Conservation (phyloP, 2,113 vertebrate genomes). For the Carassius auratus region DNA sequence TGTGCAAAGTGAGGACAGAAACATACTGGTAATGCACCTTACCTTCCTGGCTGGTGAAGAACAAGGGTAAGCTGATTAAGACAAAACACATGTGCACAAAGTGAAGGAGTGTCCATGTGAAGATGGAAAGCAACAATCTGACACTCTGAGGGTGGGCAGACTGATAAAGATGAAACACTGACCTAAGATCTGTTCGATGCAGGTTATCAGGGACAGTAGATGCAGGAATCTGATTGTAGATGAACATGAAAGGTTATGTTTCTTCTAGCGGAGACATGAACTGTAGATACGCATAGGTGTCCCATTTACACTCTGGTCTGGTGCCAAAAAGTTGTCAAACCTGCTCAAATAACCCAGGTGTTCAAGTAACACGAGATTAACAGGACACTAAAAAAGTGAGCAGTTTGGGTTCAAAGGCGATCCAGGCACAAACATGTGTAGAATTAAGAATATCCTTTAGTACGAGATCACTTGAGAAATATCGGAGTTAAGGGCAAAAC, state of each 20-base stretch:
- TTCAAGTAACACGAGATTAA: conserved; percentile 1
- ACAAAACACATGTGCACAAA: conserved; percentile 38
- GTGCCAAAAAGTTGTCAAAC: conserved; percentile 6
- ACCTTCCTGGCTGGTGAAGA: conserved; percentile 21
- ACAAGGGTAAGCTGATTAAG: conserved; percentile 46
- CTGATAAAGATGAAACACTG: conserved; percentile 12
- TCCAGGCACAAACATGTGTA: background rate
- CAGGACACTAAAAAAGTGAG: background rate
- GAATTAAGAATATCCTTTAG: background rate
- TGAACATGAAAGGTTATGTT: background rate
- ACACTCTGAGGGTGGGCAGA: background rate
- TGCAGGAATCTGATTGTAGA: conserved; percentile 22
- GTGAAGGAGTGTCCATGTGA: conserved; percentile 6
- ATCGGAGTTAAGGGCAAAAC: background rate
- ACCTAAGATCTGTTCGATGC: conserved; percentile 3
- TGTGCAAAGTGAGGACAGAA: conserved; percentile 33
- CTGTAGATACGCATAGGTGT: background rate
- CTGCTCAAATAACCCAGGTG: background rate
- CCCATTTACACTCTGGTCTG: conserved; percentile 12
- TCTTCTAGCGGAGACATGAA: background rate
- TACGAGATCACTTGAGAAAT: background rate
- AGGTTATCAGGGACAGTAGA: background rate
- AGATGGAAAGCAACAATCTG: background rate
- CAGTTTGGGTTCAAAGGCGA: background rate
- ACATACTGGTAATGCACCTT: conserved; percentile 33